A percentile compares a stretch with the other conserved stretches of the same genome.
Evolutionary conservation across 2,113 vertebrate genomes (phyloP).

Genomic region (Ageneiosus marmoratus): DNA sequence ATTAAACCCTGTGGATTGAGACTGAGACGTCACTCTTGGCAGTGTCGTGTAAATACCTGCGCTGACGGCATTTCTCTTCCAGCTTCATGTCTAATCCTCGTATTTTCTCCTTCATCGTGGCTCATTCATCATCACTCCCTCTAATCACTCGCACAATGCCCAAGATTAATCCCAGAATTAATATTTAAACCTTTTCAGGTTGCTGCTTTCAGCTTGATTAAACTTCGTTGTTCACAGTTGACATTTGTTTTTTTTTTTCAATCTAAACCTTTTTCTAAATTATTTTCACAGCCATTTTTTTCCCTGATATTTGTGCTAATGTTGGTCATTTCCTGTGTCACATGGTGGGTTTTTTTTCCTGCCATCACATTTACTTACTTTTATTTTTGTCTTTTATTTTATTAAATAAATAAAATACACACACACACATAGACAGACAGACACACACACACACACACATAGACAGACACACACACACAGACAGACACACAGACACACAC

Average conservation of each 20-base stretch:
- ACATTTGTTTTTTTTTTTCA: too few species aligned
- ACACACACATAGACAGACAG: too few species aligned
- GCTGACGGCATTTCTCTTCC: not conserved
- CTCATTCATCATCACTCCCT: conserved; percentile 34
- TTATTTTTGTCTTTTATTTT: not conserved
- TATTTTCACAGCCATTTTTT: not conserved
- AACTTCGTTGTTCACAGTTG: not conserved
- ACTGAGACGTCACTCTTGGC: too few species aligned
- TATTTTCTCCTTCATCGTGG: conserved; percentile 23
- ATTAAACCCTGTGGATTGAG: too few species aligned
- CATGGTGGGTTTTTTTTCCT: not conserved
- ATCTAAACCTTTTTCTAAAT: too few species aligned
- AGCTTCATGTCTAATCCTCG: not conserved
- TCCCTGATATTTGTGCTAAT: not conserved
- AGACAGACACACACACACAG: too few species aligned
- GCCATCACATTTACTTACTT: too few species aligned
- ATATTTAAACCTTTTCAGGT: not conserved
- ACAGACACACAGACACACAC: too few species aligned
- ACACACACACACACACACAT: too few species aligned
- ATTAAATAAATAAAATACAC: too few species aligned
- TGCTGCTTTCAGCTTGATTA: not conserved
- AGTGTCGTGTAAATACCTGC: too few species aligned
- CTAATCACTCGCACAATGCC: not conserved
- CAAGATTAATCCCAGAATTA: not conserved
- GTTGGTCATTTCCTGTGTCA: not conserved